Percentiles rank a stretch among this genome's conserved stretches.
Conservation (phyloP, 1,140 invertebrate genomes). For the honey bee (Apis mellifera) region DNA sequence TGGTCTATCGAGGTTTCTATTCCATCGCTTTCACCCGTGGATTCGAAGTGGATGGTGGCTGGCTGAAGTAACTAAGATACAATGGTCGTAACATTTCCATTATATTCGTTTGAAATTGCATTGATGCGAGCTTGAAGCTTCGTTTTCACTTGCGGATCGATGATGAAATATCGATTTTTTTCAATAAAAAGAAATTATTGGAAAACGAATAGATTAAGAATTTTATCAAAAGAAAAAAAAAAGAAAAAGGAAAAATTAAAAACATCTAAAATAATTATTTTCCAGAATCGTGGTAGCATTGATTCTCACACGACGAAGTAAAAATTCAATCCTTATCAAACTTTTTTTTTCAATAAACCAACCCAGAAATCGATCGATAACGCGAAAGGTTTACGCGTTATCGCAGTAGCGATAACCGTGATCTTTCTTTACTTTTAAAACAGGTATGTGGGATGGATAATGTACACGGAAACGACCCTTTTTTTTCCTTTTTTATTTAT, state of each 20-base stretch:
- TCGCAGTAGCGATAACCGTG: conserved; percentile 46
- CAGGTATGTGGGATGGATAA: neutral
- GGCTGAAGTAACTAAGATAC: neutral
- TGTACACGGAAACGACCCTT: neutral
- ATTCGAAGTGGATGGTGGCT: neutral
- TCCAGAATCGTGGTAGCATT: neutral
- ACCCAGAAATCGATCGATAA: conserved; percentile 39
- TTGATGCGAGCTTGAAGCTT: neutral
- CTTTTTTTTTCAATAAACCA: conserved; percentile 45
- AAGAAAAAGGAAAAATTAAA: too few relatives aligned
- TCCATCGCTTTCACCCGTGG: conserved; percentile 1
- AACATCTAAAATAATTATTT: neutral
- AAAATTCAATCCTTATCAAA: conserved; percentile 29
- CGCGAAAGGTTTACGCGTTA: conserved; percentile 43
- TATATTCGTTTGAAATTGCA: conserved; percentile 1
- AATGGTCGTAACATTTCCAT: neutral
- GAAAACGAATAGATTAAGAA: neutral
- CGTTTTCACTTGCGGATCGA: neutral
- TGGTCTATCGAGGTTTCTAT: conserved; percentile 10
- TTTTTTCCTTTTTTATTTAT: conserved; percentile 5
- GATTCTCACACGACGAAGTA: conserved; percentile 9
- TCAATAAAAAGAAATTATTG: neutral
- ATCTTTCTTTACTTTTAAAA: conserved; percentile 33
- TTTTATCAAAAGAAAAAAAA: neutral
- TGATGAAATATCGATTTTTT: neutral